These are phyloP conservation scores for Saccostrea glomerata DNA, from an alignment of 1,140 invertebrate species.

Conservation along the genomic window DNA sequence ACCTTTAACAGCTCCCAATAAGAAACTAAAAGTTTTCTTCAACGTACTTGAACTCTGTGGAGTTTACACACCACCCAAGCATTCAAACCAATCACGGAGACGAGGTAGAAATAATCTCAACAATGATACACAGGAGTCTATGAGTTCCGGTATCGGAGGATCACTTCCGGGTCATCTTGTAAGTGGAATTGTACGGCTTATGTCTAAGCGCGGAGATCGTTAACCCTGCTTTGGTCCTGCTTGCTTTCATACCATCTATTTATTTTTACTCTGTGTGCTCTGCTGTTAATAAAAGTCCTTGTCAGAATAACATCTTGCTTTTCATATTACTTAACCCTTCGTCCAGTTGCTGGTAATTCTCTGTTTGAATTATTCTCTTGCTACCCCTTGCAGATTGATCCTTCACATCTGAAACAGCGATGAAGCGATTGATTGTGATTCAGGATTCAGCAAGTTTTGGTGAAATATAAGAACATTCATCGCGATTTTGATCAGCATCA, in stretches of 20 bases:
- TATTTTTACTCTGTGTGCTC: neutral
- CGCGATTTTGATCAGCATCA: constrained; percentile 26
- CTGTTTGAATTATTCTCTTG: neutral
- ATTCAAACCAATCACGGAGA: neutral
- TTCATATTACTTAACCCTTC: neutral
- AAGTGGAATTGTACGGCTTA: constrained; percentile 4
- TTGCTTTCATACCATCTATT: constrained; percentile 1
- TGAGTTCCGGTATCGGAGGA: constrained; percentile 17
- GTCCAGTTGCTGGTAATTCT: neutral
- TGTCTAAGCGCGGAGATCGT: neutral
- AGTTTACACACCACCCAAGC: neutral
- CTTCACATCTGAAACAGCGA: neutral
- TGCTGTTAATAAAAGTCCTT: neutral
- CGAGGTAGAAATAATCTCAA: neutral
- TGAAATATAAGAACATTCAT: neutral
- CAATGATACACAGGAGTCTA: constrained; percentile 19
- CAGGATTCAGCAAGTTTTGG: constrained; percentile 7
- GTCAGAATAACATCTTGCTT: constrained; percentile 19
- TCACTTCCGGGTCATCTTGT: constrained; percentile 32
- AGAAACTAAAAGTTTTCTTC: constrained; percentile 28
- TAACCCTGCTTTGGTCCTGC: neutral
- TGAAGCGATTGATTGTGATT: neutral
- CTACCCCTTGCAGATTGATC: constrained; percentile 26
- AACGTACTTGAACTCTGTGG: constrained; percentile 37
- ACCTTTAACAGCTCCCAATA: constrained; percentile 11